These are phyloP conservation scores for Taxidea taxus DNA, from an alignment of 2,113 vertebrate genomes.

Conservation along the genomic window DNA sequence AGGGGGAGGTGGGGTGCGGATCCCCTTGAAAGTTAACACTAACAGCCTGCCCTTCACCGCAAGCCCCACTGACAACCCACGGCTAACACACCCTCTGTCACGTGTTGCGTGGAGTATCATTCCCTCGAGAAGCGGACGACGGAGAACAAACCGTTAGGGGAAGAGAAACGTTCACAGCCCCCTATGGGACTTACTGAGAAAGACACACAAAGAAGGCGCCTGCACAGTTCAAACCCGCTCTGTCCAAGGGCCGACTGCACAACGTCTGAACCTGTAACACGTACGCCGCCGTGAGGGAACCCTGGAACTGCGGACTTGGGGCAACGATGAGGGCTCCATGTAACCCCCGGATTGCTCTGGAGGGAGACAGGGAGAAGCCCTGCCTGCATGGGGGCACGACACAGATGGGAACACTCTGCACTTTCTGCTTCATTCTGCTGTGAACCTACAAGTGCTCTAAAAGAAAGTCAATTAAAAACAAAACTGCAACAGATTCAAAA, in stretches of 20 bases:
- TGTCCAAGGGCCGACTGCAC: neutral
- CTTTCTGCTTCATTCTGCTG: neutral
- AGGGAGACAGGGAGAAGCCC: too few species aligned
- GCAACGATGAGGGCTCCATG: accelerated
- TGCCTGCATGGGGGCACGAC: accelerated
- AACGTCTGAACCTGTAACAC: neutral
- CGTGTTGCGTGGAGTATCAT: neutral
- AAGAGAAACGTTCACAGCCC: neutral
- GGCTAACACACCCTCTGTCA: neutral
- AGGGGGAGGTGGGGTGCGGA: neutral
- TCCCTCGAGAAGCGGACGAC: neutral
- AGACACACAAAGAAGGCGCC: neutral
- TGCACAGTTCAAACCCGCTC: neutral
- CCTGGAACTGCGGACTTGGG: neutral
- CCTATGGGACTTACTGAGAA: neutral
- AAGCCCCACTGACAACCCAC: neutral
- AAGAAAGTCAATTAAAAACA: neutral
- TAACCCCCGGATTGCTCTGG: too few species aligned
- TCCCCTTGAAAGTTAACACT: neutral
- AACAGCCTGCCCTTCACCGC: neutral
- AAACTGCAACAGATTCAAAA: neutral
- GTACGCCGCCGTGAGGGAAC: accelerated
- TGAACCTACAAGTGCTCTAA: neutral
- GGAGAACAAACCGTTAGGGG: neutral
- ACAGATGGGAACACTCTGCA: accelerated